phyloP scores from a whole-genome alignment of 2,797 vertebrate species.

The Coregonus suidteri region DNA sequence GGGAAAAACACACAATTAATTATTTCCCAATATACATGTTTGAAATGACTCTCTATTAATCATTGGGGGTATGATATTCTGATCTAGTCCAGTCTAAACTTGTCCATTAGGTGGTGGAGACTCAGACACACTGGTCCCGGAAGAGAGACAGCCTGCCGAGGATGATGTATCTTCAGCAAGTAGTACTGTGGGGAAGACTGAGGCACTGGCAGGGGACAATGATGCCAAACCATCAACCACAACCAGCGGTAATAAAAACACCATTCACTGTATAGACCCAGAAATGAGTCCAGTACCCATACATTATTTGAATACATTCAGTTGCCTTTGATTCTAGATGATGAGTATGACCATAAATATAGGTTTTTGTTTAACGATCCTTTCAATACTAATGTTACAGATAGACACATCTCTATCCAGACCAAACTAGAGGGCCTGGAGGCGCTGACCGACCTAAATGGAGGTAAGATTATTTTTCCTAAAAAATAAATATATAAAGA shows the following conservation, averaged over 20 bases:
- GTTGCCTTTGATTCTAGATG: not conserved
- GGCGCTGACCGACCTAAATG: constrained; percentile 82
- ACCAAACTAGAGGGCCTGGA: constrained; percentile 86
- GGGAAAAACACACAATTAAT: not conserved
- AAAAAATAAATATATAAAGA: not conserved
- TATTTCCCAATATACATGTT: not conserved
- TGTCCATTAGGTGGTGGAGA: constrained; percentile 22
- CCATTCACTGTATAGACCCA: not conserved
- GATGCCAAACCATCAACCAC: constrained; percentile 52
- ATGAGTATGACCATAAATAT: not conserved
- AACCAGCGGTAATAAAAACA: constrained; percentile 41
- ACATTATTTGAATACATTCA: not conserved
- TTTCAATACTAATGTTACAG: constrained; percentile 65
- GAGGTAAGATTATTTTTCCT: constrained; percentile 65
- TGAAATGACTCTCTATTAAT: not conserved
- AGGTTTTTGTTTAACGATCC: constrained; percentile 4
- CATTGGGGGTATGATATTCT: not conserved
- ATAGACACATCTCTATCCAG: constrained; percentile 92
- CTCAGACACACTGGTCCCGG: constrained; percentile 8
- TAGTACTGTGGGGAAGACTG: constrained; percentile 5
- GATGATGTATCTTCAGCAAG: constrained; percentile 2
- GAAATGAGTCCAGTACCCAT: not conserved
- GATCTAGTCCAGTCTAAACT: not conserved
- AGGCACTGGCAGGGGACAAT: constrained; percentile 34
- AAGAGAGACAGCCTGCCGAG: not conserved